Conservation (phyloP, 2,888 invertebrate genomes). For the Pseudanteris insignis region DNA sequence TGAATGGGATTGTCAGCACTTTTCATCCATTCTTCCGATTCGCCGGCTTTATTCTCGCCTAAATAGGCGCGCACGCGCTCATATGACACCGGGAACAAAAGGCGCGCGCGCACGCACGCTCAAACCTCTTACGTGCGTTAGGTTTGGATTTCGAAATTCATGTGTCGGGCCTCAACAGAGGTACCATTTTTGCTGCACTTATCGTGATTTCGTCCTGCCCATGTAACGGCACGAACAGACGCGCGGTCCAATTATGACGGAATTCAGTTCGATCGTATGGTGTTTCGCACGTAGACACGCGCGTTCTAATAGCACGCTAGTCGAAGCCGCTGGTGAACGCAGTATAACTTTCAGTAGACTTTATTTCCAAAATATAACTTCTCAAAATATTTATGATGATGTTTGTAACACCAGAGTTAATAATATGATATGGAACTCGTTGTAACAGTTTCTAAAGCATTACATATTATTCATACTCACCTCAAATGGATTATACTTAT, state of each 20-base stretch:
- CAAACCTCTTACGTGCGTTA: constrained; percentile 34
- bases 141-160: constrained; percentile 36
- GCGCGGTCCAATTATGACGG: constrained; percentile 4
- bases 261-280: too few species aligned
- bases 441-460: too few species aligned
- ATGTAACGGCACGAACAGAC: constrained; percentile 6
- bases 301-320: too few species aligned
- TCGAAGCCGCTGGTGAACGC: too few species aligned
- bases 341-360: too few species aligned
- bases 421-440: too few species aligned
- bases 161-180: constrained; percentile 24
- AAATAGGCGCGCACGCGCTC: constrained; percentile 43
- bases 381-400: too few species aligned
- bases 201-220: constrained; percentile 24
- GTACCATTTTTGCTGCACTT: constrained; percentile 31
- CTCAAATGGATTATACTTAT: too few species aligned
- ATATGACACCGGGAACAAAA: constrained; percentile 41
- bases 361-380: too few species aligned
- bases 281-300: too few species aligned
- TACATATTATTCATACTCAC: too few species aligned
- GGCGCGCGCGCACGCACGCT: constrained; percentile 30
- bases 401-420: too few species aligned
- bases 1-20: constrained; percentile 46
- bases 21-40: constrained; percentile 40
- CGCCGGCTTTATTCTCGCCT: constrained; percentile 42